Evolutionary conservation across 1,140 invertebrate genomes (phyloP).

Genomic region (Lepidurus couesii): DNA sequence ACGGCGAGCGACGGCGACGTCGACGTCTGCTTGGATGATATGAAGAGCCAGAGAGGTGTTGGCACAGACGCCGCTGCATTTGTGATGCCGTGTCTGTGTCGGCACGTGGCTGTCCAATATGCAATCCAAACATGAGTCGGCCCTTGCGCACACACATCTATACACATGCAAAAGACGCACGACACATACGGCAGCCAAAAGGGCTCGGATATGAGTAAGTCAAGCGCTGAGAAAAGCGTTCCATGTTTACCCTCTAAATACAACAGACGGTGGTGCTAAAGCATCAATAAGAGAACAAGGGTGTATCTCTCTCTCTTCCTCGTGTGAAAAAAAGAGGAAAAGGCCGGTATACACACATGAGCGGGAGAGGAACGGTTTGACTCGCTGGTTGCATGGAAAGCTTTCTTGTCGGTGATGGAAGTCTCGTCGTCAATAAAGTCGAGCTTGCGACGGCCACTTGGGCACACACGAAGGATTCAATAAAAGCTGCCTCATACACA

Average conservation of each 20-base stretch:
- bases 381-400: background rate
- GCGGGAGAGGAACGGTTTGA: background rate
- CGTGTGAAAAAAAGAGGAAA: background rate
- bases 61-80: background rate
- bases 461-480: constrained; percentile 5
- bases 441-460: constrained; percentile 20
- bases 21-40: background rate
- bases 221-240: background rate
- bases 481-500: constrained; percentile 2
- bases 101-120: constrained; percentile 20
- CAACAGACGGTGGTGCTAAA: constrained; percentile 14
- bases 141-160: background rate
- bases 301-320: background rate
- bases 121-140: constrained; percentile 18
- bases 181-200: background rate
- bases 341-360: background rate
- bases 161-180: constrained; percentile 3
- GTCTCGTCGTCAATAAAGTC: constrained; percentile 18
- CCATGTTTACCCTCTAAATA: constrained; percentile 5
- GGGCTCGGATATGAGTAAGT: constrained; percentile 5
- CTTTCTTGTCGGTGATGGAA: background rate
- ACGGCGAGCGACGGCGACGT: constrained; percentile 15
- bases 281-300: background rate
- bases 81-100: constrained; percentile 17
- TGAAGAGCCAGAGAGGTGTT: constrained; percentile 5